These are phyloP conservation scores for Euplagia quadripunctaria DNA, from an alignment of 2,888 invertebrate genomes.

Conservation along the genomic window DNA sequence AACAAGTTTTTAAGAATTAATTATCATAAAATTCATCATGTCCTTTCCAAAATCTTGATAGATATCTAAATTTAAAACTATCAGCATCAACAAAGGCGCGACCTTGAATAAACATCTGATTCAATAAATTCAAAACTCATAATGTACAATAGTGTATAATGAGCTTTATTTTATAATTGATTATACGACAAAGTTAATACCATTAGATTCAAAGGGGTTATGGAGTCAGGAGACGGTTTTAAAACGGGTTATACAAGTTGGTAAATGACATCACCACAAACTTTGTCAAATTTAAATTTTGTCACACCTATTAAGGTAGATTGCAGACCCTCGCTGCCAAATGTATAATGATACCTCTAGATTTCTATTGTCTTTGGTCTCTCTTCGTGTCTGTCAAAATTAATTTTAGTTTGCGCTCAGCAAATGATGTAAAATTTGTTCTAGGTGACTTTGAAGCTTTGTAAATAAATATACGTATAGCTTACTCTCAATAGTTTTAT, in stretches of 20 bases:
- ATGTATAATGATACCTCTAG: conserved; percentile 30
- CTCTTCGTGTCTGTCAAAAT: background rate
- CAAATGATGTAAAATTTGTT: background rate
- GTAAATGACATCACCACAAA: conserved; percentile 40
- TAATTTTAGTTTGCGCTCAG: background rate
- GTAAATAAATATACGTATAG: too few species aligned
- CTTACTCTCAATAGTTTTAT: too few species aligned
- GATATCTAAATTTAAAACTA: background rate
- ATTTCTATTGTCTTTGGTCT: background rate
- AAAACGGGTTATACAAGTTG: conserved; percentile 24
- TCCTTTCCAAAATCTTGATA: background rate
- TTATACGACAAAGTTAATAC: conserved; percentile 4
- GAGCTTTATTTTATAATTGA: conserved; percentile 8
- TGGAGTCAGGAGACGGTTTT: conserved; percentile 18
- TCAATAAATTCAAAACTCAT: background rate
- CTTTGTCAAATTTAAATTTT: conserved; percentile 33
- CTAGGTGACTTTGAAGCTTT: background rate
- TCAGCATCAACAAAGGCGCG: background rate
- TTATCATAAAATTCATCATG: background rate
- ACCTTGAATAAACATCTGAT: background rate
- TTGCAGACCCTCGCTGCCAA: conserved; percentile 24
- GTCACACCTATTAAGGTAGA: conserved; percentile 36
- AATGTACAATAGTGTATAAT: background rate
- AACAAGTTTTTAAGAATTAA: background rate
- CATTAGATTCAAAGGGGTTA: conserved; percentile 23